Evolutionary conservation across 2,113 vertebrate species (phyloP), one percentile per base, ranked within the genome.

Genomic region (Uropsilus gracilis): DNA sequence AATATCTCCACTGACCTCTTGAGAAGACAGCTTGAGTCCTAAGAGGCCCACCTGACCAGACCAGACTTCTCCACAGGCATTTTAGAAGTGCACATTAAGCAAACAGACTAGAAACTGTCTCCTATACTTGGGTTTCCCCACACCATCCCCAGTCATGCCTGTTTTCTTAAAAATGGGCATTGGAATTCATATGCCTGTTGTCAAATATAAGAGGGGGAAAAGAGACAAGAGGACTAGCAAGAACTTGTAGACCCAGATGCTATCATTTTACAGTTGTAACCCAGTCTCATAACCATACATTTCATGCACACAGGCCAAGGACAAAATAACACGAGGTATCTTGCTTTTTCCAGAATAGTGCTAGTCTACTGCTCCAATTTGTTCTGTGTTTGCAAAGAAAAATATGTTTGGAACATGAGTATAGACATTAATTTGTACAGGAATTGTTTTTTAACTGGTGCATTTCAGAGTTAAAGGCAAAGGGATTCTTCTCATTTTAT

Each of bases 21-120:
- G 61, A 96, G 90, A 80, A 90, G 86, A 72, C 39, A 90, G 91
- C 59, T 95, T 81, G 66, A 77, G 57, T 57, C 94, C 77, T 72
- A 80, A 71, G 6, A 5, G 48, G 24, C 77, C 94, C 3, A 11
- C 48, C 73, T 90, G 80, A 97, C 24, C 48, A 88, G 88, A 75
- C 77, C 92, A n/a, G 87, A 30, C 48, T 73, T 90, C 88, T 90
- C 90, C 50, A 95, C 82, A 12, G 89, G 78, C 84, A 96, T 42
- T 75, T 89, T 82, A 97, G 89, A 95, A 96, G 94, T 71, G 82
- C 76, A 77, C 18, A 68, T 0, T 24, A 91, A 76, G 32, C 95
- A 77, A 94, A 69, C 10, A 63, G 89, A 97, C n/a, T 76, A 76
- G 66, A 73, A 71, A 26, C 26, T 96, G 78, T 42, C 75, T 93